Evolutionary conservation across 1,140 invertebrate species (phyloP), one percentile per base, ranked within the genome.

Genomic region (Ostrea edulis): DNA sequence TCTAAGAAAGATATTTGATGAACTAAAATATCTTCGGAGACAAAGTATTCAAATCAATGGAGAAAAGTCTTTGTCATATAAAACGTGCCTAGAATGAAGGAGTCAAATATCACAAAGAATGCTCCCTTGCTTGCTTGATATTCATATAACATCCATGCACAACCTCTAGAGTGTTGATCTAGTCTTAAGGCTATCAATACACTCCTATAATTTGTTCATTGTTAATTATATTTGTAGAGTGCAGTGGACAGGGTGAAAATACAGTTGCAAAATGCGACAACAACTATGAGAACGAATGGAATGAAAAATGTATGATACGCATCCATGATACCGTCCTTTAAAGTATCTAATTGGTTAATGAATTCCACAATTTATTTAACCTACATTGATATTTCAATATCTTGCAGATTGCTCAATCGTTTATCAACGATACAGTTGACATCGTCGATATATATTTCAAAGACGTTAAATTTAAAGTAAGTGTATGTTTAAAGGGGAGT

Each of bases 371-470:
- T n/a, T 82, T 53, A 22, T 52, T 25, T 53, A 9, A n/a, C 14
- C 5, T 12, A n/a, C n/a, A 52, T 51, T 20, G 0, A 22, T n/a
- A 17, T 29, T 82, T 82, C 52, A 8, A 22, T 82, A n/a, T 77
- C 11, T 90, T 86, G 85, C 65, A 90, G 89, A 51, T 90, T 8
- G 71, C 77, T 14, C 52, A 88, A 29, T 25, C 82, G 17, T 90
- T 86, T 68, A 65, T 85, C 25, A 77, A 87, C 77, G 81, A 86
- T 20, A 86, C 87, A 14, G 52, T 86, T 12, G 35, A 86, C 4
- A 90, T 88, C n/a, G 83, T 54, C 11, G 82, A 86, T 25, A n/a
- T 68, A 12, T 88, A 71, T 29, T 58, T 90, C 0, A 84, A 86
- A 8, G 51, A 77, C 25, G 86, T 83, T 12, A 90, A 88, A 51